These are phyloP conservation scores for Actinopyga echinites DNA, from an alignment of 53 echinoderm and acorn worm species.

Conservation along the genomic window DNA sequence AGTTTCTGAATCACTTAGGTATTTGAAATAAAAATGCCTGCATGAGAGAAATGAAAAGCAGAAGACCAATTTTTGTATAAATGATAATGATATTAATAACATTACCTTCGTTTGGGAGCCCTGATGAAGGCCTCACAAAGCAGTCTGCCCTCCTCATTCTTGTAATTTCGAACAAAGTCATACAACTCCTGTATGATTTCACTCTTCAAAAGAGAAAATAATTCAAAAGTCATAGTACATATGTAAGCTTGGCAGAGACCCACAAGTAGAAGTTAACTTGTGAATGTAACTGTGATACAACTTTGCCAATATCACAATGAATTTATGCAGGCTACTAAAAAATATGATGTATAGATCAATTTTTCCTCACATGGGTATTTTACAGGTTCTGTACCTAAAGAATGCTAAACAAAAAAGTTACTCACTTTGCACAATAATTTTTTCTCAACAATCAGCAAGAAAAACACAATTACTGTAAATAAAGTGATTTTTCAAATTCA, in stretches of 20 bases:
- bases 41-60: neutral
- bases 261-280: neutral
- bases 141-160: slow-evolving; percentile 79
- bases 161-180: slow-evolving; percentile 84
- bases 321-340: too few species aligned
- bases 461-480: too few species aligned
- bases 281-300: neutral
- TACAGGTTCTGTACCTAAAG: too few species aligned
- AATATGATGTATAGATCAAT: too few species aligned
- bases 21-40: too few species aligned
- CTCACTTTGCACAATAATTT: too few species aligned
- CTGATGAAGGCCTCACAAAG: slow-evolving; percentile 87
- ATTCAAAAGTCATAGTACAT: neutral
- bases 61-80: neutral
- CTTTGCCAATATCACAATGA: neutral
- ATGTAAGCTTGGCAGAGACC: neutral
- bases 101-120: slow-evolving; percentile 93
- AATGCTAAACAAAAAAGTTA: too few species aligned
- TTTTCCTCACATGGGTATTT: too few species aligned
- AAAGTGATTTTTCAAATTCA: too few species aligned
- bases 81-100: neutral
- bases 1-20: too few species aligned
- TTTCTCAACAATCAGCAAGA: too few species aligned
- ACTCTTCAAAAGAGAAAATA: slow-evolving; percentile 52
- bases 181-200: slow-evolving; percentile 92